Evolutionary conservation across 2,888 invertebrate species (phyloP), one percentile per base, ranked within the genome.

Genomic region (Trichogramma evanescens): DNA sequence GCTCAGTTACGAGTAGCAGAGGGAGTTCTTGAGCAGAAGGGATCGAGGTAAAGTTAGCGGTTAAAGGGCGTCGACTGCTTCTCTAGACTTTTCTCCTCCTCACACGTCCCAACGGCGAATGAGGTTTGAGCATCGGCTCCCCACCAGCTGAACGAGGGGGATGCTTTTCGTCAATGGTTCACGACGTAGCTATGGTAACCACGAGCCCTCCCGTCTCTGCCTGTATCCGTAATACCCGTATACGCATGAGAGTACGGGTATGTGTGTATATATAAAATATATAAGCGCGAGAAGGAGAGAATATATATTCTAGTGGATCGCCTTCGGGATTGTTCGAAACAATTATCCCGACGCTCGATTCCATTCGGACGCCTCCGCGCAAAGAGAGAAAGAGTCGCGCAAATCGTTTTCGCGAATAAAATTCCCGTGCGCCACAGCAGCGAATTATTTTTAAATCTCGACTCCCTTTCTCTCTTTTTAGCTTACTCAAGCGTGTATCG

Each of bases 321-420:
- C 64, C 63, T 64, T 66, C 70, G 70, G 73, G 74, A 77, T 76
- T 77, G 75, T 75, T 77, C 73, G 73, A 77, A 77, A 77, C 77
- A 77, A 77, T 77, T 77, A 77, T 76, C 74, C 70, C 69, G 67
- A 26, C 71, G 74, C 74, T 75, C 75, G 74, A 77, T 77, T 75
- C 71, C 71, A 71, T 74, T 74, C 72, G 70, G 67, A 69, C 71
- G 64, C 67, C 60, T 65, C 64, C 59, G 13, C 44, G 10, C 39
- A 40, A 26, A 26, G 26, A 26, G 26, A 26, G 26, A 26, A 26
- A 26, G 26, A 26, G 26, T 26, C 26, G 26, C 63, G 68, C 70
- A 73, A 72, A 74, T 72, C 71, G 71, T 72, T 73, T 72, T 71
- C 67, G 66, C 69, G 72, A 70, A 73, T 72, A 72, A 74, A 74